phyloP scores from a whole-genome alignment of 2,888 invertebrate genomes.

The Neoscelio sp. region DNA sequence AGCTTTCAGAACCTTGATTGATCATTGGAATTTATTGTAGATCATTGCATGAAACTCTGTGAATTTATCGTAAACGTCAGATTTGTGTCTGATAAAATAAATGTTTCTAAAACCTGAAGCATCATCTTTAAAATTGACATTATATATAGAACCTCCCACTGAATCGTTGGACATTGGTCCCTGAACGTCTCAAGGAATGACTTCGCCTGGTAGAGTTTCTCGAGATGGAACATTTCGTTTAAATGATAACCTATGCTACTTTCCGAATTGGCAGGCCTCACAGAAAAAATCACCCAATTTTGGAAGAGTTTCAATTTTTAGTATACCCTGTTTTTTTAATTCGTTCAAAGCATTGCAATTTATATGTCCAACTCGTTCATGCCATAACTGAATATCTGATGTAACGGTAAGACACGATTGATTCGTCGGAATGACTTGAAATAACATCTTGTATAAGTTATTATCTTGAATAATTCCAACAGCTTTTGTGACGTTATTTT shows the following conservation, averaged over 20 bases:
- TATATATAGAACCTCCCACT: not conserved
- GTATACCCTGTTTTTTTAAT: not conserved
- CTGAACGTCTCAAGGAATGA: constrained; percentile 11
- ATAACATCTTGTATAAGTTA: constrained; percentile 28
- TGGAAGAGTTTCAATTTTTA: not conserved
- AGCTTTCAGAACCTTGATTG: constrained; percentile 34
- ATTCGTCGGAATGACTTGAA: not conserved
- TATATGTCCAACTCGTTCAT: constrained; percentile 11
- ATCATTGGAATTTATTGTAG: constrained; percentile 38
- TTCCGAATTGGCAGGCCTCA: constrained; percentile 11
- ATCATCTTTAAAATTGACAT: constrained; percentile 55
- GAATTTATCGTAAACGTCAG: constrained; percentile 54
- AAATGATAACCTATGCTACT: constrained; percentile 10
- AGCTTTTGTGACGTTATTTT: not conserved
- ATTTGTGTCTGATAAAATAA: constrained; percentile 61
- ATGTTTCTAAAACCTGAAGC: constrained; percentile 35
- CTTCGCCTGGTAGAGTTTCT: not conserved
- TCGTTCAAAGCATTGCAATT: not conserved
- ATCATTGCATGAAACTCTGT: constrained; percentile 18
- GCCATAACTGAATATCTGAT: not conserved
- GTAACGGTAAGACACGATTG: not conserved
- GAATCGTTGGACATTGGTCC: constrained; percentile 6
- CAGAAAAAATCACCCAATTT: not conserved
- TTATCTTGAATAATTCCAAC: constrained; percentile 28
- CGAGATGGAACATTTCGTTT: not conserved